Evolutionary conservation across 2,113 vertebrate species (phyloP), one percentile per base, ranked within the genome.

Genomic region (rat (Rattus norvegicus)): DNA sequence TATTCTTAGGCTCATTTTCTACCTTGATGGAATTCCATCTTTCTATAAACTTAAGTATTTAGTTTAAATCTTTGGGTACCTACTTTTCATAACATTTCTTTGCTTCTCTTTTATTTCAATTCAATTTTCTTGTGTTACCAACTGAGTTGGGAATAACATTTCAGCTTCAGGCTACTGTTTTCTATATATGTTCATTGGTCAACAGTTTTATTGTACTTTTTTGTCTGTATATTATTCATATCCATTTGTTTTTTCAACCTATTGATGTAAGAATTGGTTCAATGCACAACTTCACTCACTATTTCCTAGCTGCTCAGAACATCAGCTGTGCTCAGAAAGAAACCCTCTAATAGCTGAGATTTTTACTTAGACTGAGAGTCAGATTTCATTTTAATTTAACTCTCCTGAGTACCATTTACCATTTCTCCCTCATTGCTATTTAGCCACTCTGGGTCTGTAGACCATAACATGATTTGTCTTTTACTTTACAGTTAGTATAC

Each of bases 241-340:
- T 72, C 5, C 24, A 33, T 72, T 19, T 70, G 39, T 11, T 28
- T 83, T 43, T 79, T 86, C 36, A 72, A 28, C 22, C 1, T 56
- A 24, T 36, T 36, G 17, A 20, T 90, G 13, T 70, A 79, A 19
- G 47, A 22, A 65, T 2, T 39, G 16, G 14, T 67, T 39, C 47
- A 7, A 4, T 69, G 8, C 3, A n/a, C 5, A n/a, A 2, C 43
- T 36, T 1, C 10, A 0, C 13, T 8, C 10, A 28, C 43, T 65
- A 47, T 16, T 56, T 43, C 10, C 20, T 83, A 14, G n/a, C 24
- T 59, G 17, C 10, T 67, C 24, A 75, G 5, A 49, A 28, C 2
- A 52, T 14, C 2, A 49, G 14, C 69, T 20, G 16, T 77, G 10
- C 47, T 77, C 28, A 19, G 26, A 69, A 16, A 4, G 61, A 8